These are phyloP conservation scores for Lacerta viridis DNA, from an alignment of 2,797 vertebrate genomes.

Conservation along the genomic window DNA sequence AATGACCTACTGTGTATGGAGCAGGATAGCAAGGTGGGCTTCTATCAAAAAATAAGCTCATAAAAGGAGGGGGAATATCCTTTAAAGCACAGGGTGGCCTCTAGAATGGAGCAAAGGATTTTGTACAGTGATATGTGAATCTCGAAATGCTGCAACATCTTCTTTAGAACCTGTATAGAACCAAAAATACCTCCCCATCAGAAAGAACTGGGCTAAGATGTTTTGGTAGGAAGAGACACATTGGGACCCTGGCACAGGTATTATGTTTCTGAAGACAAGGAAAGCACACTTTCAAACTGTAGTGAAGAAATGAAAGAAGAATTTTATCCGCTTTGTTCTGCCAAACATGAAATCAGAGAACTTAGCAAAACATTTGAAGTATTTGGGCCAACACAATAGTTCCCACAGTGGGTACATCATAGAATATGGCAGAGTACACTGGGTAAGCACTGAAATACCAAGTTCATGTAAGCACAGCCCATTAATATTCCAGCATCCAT, in stretches of 20 bases:
- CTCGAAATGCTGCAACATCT: neutral
- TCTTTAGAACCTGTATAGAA: neutral
- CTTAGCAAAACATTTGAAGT: neutral
- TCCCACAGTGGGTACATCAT: neutral
- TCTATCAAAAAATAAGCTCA: too few species aligned
- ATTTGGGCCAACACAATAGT: conserved; percentile 12
- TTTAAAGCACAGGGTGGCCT: too few species aligned
- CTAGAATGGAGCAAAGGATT: neutral
- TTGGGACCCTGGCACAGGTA: neutral
- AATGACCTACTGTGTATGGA: too few species aligned
- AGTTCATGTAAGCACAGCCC: neutral
- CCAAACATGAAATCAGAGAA: neutral
- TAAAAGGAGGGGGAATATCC: too few species aligned
- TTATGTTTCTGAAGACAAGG: neutral
- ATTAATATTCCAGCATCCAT: conserved; percentile 8
- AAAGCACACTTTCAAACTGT: neutral
- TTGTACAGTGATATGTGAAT: neutral
- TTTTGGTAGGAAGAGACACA: neutral
- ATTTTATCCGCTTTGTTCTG: neutral
- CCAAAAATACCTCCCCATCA: neutral
- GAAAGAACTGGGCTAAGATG: neutral
- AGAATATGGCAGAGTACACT: neutral
- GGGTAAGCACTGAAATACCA: neutral
- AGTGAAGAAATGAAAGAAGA: neutral
- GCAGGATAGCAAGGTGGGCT: too few species aligned